Conservation (phyloP, 2,888 invertebrate genomes). For the Scotopteryx bipunctaria region DNA sequence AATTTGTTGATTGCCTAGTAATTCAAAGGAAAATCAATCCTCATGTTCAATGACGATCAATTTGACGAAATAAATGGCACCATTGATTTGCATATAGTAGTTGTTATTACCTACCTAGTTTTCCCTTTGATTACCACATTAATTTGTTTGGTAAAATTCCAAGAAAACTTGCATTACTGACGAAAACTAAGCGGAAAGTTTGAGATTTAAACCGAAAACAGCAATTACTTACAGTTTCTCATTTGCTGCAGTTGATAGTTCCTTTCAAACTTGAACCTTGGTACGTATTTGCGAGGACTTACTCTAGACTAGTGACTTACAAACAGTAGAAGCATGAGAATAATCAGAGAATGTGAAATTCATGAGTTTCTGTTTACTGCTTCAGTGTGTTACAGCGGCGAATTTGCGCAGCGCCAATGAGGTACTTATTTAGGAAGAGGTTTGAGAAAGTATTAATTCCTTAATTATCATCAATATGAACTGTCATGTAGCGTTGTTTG, state of each 20-base stretch:
- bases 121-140: background rate
- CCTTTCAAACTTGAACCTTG: slow-evolving; percentile 25
- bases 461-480: too few species aligned
- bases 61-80: too few species aligned
- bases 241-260: slow-evolving; percentile 27
- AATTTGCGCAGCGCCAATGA: too few species aligned
- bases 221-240: slow-evolving; percentile 28
- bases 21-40: too few species aligned
- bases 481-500: too few species aligned
- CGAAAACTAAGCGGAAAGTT: slow-evolving; percentile 19
- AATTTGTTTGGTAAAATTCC: background rate
- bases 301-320: slow-evolving; percentile 3
- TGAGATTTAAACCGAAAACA: slow-evolving; percentile 15
- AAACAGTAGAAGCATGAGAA: slow-evolving; percentile 4
- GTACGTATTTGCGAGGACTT: slow-evolving; percentile 18
- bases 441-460: too few species aligned
- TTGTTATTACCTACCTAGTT: background rate
- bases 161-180: slow-evolving; percentile 7
- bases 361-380: background rate
- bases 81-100: too few species aligned
- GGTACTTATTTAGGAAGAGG: too few species aligned
- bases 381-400: background rate
- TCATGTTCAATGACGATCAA: too few species aligned
- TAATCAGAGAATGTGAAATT: slow-evolving; percentile 3
- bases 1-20: too few species aligned